phyloP scores from a whole-genome alignment of 2,888 invertebrate species.

The Epinotia demarniana region DNA sequence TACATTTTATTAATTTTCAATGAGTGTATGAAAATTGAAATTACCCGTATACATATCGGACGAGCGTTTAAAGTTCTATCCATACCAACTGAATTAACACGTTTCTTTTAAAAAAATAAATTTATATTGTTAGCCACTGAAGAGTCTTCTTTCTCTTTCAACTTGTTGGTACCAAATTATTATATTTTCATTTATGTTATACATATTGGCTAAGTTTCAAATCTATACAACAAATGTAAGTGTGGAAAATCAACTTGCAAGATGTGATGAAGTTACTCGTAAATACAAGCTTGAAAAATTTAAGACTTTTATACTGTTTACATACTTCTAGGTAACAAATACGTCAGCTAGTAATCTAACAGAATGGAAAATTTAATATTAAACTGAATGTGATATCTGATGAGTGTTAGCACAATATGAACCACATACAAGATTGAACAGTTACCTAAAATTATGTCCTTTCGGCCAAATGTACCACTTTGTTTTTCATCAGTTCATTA shows the following conservation, averaged over 20 bases:
- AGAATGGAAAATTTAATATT: constrained; percentile 2
- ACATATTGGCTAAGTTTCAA: too few relatives aligned
- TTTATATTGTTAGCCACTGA: too few relatives aligned
- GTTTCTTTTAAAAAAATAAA: too few relatives aligned
- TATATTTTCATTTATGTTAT: too few relatives aligned
- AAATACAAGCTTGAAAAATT: neutral
- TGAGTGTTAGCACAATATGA: constrained; percentile 37
- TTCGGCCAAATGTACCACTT: too few relatives aligned
- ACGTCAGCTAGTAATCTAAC: constrained; percentile 29
- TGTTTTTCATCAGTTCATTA: too few relatives aligned
- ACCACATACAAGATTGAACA: constrained; percentile 11
- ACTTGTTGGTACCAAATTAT: too few relatives aligned
- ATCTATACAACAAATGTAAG: too few relatives aligned
- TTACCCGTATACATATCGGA: neutral
- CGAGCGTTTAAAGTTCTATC: neutral
- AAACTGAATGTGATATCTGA: constrained; percentile 19
- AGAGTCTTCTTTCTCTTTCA: too few relatives aligned
- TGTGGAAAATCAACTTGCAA: too few relatives aligned
- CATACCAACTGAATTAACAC: too few relatives aligned
- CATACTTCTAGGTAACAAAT: constrained; percentile 26
- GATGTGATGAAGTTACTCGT: neutral
- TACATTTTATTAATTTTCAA: too few relatives aligned
- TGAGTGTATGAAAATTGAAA: neutral
- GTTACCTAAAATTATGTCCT: neutral
- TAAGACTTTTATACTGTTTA: neutral